Base-by-base conservation (phyloP, 2,797 vertebrate genomes). In the Karalla daura region DNA sequence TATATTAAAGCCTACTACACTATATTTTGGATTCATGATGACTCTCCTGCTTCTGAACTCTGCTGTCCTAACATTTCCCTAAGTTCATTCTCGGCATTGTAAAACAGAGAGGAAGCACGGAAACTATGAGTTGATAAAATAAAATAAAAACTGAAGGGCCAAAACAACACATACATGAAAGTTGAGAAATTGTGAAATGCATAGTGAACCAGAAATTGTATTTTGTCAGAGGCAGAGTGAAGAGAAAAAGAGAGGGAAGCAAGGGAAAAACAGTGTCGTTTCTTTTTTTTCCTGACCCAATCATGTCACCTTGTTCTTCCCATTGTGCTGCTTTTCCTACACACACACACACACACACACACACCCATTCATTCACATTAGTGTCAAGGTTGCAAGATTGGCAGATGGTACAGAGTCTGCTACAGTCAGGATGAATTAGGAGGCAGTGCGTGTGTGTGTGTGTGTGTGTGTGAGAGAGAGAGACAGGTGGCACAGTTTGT, bases 371-470 rank as follows among this genome's bases (percentile, higher is more conserved):
- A 17, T 11, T 35, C 39, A 24, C 33, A 36, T 30, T n/a, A 37
- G 39, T 66, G 55, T 74, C 51, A 59, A 74, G 56, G 65, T 53
- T 25, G 36, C 27, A 55, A n/a, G 61, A 63, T 46, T 59, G 61
- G 52, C 78, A 80, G 78, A 80, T 80, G 78, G 67, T 37, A 20
- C 62, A 37, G 33, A 51, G 41, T 15, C 23, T 45, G 40, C 21
- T 28, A 47, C 60, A 47, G 25, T 41, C 52, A 63, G 56, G 61
- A 77, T 50, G 61, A 47, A 64, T 52, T 30, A 73, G 23, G 35
- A 60, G 24, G 27, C 23, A 9, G 28, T 36, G 46, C 10, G 35
- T 23, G 35, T 13, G 35, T 40, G 44, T n/a, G 45, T 40, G 45
- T 30, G 35, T 39, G 35, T 30, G 59, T 28, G 20, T 35, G 32